phyloP scores from a whole-genome alignment of 53 echinoderm and acorn worm genomes.

The Arbacia lixula region DNA sequence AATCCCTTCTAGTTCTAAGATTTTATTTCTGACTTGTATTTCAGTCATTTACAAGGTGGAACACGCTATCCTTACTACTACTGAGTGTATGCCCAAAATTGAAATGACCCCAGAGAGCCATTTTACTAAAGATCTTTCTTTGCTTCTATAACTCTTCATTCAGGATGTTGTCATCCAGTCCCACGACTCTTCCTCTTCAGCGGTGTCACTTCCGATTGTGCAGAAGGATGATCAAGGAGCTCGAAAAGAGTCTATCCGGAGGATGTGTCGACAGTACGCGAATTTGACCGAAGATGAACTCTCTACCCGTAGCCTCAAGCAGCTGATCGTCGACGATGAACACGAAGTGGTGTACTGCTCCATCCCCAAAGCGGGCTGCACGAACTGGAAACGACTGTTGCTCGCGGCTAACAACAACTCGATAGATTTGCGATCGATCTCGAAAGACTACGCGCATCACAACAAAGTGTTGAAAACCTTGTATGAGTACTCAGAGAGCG shows the following conservation, averaged over 20 bases:
- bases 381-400: constrained; percentile 59
- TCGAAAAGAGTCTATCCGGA: background rate
- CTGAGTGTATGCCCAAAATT: too few species aligned
- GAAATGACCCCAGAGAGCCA: too few species aligned
- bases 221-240: constrained; percentile 7
- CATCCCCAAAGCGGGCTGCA: constrained; percentile 62
- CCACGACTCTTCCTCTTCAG: too few species aligned
- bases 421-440: constrained; percentile 2
- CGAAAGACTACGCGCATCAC: constrained; percentile 30
- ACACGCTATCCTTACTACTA: too few species aligned
- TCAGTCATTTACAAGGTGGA: too few species aligned
- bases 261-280: constrained; percentile 3
- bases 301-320: constrained; percentile 5
- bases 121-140: too few species aligned
- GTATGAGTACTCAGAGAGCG: constrained; percentile 17
- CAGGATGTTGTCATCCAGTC: background rate
- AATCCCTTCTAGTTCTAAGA: too few species aligned
- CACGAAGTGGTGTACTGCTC: constrained; percentile 43
- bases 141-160: too few species aligned
- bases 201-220: background rate
- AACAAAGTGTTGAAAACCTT: constrained; percentile 23
- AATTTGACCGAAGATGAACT: background rate
- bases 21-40: too few species aligned
- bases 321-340: constrained; percentile 23
- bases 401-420: constrained; percentile 28